Percentiles rank a stretch among this genome's conserved stretches.
Conservation (phyloP, 2,797 vertebrate genomes). For the Eremophila alpestris region DNA sequence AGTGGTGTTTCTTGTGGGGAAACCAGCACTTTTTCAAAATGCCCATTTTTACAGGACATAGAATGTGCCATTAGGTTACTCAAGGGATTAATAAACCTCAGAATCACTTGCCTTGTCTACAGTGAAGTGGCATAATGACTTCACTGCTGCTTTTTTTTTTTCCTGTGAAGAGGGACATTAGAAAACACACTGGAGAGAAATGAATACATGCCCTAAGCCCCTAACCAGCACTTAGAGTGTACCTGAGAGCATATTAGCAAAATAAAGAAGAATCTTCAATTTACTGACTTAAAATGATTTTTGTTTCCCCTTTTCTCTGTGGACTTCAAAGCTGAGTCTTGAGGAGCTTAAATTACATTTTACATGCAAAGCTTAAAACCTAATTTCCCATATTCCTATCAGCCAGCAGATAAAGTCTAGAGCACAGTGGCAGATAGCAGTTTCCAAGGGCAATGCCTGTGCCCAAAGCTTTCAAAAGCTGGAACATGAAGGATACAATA, state of each 20-base stretch:
- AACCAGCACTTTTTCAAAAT: not conserved
- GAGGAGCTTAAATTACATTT: constrained; percentile 24
- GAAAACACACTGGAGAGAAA: constrained; percentile 42
- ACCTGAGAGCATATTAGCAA: constrained; percentile 25
- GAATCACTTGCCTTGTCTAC: constrained; percentile 28
- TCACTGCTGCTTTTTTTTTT: not conserved
- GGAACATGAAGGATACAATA: not conserved
- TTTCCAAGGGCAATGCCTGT: constrained; percentile 5
- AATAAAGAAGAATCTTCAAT: constrained; percentile 51
- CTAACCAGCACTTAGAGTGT: constrained; percentile 1
- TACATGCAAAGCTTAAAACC: constrained; percentile 11
- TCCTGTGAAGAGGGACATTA: constrained; percentile 5
- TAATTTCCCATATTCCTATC: constrained; percentile 24
- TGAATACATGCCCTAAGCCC: not conserved
- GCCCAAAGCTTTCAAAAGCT: constrained; percentile 15
- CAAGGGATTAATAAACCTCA: constrained; percentile 41
- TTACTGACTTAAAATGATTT: not conserved
- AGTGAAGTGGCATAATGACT: constrained; percentile 25
- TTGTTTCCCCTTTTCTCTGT: not conserved
- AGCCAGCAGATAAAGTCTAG: not conserved
- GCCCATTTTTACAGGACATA: not conserved
- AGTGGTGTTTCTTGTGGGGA: not conserved
- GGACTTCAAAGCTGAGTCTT: constrained; percentile 10
- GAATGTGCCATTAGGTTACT: not conserved
- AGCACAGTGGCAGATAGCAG: not conserved